Percentiles rank a stretch among this genome's conserved stretches.
These are phyloP conservation scores for Mormyrops attenuatus DNA, from an alignment of 2,797 vertebrate genomes.

Conservation along the genomic window DNA sequence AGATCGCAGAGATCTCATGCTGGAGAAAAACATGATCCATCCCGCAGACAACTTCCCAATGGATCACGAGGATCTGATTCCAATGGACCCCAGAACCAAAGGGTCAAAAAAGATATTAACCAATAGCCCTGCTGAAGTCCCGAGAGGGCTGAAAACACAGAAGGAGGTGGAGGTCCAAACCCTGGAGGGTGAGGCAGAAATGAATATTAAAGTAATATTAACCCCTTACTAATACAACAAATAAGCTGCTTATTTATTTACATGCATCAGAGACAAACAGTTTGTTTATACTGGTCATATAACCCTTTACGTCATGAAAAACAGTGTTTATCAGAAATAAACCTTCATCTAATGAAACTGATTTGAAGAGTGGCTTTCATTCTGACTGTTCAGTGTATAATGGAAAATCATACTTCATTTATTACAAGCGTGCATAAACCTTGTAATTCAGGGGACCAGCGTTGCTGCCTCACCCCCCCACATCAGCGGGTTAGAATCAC, in stretches of 20 bases:
- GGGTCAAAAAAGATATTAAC: background rate
- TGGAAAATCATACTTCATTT: background rate
- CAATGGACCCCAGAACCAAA: background rate
- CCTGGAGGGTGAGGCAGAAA: background rate
- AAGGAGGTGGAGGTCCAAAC: background rate
- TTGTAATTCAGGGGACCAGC: background rate
- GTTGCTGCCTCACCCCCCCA: background rate
- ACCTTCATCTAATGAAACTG: background rate
- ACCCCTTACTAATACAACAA: background rate
- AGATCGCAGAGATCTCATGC: background rate
- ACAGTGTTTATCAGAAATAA: background rate
- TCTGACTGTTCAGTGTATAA: background rate
- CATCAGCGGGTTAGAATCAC: background rate
- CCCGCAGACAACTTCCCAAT: background rate
- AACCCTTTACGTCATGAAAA: background rate
- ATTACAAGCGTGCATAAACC: background rate
- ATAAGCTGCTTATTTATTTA: background rate
- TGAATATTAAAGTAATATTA: background rate
- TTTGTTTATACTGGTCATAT: background rate
- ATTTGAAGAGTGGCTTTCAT: background rate
- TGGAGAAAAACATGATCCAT: background rate
- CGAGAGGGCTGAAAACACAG: background rate
- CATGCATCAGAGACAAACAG: background rate
- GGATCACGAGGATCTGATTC: background rate
- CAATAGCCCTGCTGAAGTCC: background rate